These are phyloP conservation scores for Polyploca ridens DNA, from an alignment of 2,888 invertebrate genomes.

Conservation along the genomic window DNA sequence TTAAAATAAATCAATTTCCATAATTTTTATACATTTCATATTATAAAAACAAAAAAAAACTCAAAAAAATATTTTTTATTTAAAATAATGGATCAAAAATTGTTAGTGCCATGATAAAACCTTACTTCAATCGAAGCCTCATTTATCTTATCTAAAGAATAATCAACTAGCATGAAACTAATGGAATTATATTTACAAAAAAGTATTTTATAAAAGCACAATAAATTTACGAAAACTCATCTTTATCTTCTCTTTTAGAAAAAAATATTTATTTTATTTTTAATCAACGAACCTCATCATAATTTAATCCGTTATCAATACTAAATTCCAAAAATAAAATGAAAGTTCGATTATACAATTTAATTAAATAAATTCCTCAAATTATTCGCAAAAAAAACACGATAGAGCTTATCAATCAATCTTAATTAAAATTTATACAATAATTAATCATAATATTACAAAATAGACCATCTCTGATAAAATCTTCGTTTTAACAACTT, in stretches of 20 bases:
- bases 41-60: no score
- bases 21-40: no score
- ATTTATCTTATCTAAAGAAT: slow-evolving; percentile 28
- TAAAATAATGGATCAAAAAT: slow-evolving; percentile 10
- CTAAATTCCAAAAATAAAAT: not conserved
- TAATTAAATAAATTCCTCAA: slow-evolving; percentile 19
- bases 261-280: no score
- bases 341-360: not conserved
- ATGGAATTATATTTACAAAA: slow-evolving; percentile 31
- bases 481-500: slow-evolving; percentile 70
- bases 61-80: slow-evolving; percentile 23
- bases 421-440: slow-evolving; percentile 64
- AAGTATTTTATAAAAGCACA: slow-evolving; percentile 19
- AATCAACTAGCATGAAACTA: slow-evolving; percentile 39
- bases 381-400: slow-evolving; percentile 39
- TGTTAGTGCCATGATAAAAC: not conserved
- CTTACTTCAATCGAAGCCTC: slow-evolving; percentile 18
- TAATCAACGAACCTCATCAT: not conserved
- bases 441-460: slow-evolving; percentile 54
- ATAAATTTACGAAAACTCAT: no score
- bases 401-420: slow-evolving; percentile 50
- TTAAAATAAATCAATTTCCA: no score
- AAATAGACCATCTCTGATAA: slow-evolving; percentile 68
- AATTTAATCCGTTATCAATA: not conserved
- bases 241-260: no score